phyloP scores from a whole-genome alignment of 2,797 vertebrate species.

The Poeciliopsis presidionis region DNA sequence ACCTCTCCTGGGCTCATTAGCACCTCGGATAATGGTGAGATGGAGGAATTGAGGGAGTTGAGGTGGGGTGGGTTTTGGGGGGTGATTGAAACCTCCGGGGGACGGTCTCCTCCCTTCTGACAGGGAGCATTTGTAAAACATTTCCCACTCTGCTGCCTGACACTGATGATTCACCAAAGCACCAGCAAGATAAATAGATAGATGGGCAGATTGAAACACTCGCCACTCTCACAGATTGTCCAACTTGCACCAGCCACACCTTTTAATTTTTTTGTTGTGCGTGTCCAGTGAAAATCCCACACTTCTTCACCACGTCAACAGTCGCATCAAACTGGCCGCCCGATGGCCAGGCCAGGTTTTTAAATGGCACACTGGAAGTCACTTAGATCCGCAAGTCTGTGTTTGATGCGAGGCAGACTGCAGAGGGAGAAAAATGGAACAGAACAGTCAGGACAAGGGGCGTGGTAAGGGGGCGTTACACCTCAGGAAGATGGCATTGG shows the following conservation, averaged over 20 bases:
- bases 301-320: conserved; percentile 10
- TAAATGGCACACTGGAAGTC: conserved; percentile 47
- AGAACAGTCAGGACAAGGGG: conserved; percentile 84
- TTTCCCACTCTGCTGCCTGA: conserved; percentile 86
- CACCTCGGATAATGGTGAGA: conserved; percentile 88
- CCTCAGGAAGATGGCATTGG: conserved; percentile 85
- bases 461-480: conserved; percentile 83
- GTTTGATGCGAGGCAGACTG: conserved; percentile 72
- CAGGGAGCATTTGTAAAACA: conserved; percentile 96
- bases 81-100: conserved; percentile 94
- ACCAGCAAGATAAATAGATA: conserved; percentile 42
- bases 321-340: conserved; percentile 21
- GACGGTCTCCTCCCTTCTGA: conserved; percentile 96
- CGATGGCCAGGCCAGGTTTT: conserved; percentile 62
- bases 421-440: conserved; percentile 79
- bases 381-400: conserved; percentile 53
- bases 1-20: conserved; percentile 89
- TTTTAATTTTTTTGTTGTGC: conserved; percentile 50
- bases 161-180: conserved; percentile 81
- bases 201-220: conserved; percentile 31
- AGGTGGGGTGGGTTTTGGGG: conserved; percentile 59
- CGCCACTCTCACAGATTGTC: conserved; percentile 19
- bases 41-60: conserved; percentile 68
- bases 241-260: conserved; percentile 47
- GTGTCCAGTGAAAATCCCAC: conserved; percentile 43